Base-by-base conservation (phyloP, 2,888 invertebrate species). In the Trachelus stipa region DNA sequence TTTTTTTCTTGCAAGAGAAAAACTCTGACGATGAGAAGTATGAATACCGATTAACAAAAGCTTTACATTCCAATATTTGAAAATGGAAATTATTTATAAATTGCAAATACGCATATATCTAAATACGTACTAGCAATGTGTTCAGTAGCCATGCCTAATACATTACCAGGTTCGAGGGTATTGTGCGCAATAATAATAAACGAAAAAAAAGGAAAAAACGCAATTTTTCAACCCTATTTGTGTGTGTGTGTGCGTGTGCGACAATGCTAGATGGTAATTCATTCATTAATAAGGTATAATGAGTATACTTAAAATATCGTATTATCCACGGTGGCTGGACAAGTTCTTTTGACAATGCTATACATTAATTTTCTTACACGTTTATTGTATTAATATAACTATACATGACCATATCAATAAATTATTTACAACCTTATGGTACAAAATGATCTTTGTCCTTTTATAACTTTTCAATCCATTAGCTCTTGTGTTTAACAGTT, bases 381-480 rank as follows among this genome's bases (percentile, higher is more conserved):
- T 87, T 88, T 88, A 81, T 76, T 89, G 85, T 87, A 87, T 85
- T 80, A 81, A 85, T 86, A 86, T 84, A 87, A 79, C 84, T 85
- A 84, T 87, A 89, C 85, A 87, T 80, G 82, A 84, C 85, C 87
- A 87, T 86, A 85, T 87, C 85, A 89, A 90, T 90, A 90, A 90
- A 90, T 90, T 90, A 90, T 90, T 90, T 90, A 90, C 90, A 90
- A 85, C 83, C 82, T 81, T 89, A 88, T 89, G 35, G 79, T 88
- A 88, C 87, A 88, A 40, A 76, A 15, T 33, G 33, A 33, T 71
- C 31, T 71, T 31, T 31, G 31, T 71, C 71, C 34, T 71, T 71
- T 71, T 23, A 56, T 56, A 23, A 56, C 9, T 23, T 56, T 15
- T 23, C 23, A 56, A 56, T 23, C 15, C 56, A 23, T 23, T 23